Percentiles rank a stretch among this genome's conserved stretches.
These are phyloP conservation scores for Eudemis profundana DNA, from an alignment of 2,888 invertebrate species.

Conservation along the genomic window DNA sequence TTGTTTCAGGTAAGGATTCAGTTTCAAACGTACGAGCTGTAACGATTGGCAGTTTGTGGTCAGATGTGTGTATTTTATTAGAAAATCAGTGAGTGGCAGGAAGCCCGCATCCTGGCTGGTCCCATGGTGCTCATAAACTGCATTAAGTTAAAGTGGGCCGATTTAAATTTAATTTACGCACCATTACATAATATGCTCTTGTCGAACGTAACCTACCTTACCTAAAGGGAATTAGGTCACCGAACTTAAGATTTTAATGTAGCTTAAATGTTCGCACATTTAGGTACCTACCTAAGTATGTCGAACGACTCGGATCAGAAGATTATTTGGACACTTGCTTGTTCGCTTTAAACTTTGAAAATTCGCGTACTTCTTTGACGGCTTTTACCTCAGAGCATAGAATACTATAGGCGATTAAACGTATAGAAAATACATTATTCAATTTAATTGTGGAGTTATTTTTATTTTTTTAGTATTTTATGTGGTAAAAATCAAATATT, in stretches of 20 bases:
- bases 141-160: conserved; percentile 26
- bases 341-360: no score
- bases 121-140: conserved; percentile 35
- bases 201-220: neutral
- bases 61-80: conserved; percentile 28
- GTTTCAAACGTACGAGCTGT: neutral
- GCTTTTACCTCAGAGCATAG: no score
- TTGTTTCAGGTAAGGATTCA: conserved; percentile 64
- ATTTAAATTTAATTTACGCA: conserved; percentile 22
- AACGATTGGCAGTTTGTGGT: neutral
- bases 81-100: conserved; percentile 39
- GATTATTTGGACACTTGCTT: no score
- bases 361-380: no score
- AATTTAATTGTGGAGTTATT: no score
- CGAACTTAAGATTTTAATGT: conserved; percentile 3
- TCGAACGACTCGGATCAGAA: no score
- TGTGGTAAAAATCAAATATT: no score
- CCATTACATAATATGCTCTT: neutral
- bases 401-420: no score
- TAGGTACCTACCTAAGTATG: no score
- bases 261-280: neutral
- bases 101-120: conserved; percentile 48
- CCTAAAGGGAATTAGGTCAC: conserved; percentile 8
- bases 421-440: no score
- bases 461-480: no score